Evolutionary conservation across 2,113 vertebrate species (phyloP).

Genomic region (Lethenteron reissneri): DNA sequence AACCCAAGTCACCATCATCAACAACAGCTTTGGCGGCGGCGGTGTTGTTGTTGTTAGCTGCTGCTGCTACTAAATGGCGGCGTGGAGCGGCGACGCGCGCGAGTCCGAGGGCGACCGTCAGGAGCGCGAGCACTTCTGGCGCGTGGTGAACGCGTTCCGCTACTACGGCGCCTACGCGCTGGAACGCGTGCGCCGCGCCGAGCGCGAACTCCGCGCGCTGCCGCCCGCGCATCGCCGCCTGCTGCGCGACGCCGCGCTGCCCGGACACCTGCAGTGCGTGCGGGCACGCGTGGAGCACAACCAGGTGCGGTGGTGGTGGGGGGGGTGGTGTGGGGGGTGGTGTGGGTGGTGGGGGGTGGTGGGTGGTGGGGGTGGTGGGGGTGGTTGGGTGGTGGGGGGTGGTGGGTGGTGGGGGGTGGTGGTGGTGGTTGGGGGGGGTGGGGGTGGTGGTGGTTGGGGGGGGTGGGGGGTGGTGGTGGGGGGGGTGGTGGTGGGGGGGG

Average conservation of each 20-base stretch:
- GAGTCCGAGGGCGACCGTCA: not conserved
- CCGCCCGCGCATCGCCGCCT: constrained; percentile 5
- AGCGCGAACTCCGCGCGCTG: not conserved
- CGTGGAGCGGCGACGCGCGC: not conserved
- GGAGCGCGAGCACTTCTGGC: not conserved
- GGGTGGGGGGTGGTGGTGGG: too few relatives aligned
- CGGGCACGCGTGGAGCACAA: not conserved
- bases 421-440: too few relatives aligned
- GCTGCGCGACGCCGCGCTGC: not conserved
- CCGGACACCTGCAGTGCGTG: not conserved
- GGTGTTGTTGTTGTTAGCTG: too few relatives aligned
- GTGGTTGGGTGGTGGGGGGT: too few relatives aligned
- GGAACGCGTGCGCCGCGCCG: not conserved
- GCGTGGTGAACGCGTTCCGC: not conserved
- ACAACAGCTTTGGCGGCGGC: too few relatives aligned
- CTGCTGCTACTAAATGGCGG: not conserved
- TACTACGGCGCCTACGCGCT: not conserved
- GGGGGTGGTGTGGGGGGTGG: too few relatives aligned
- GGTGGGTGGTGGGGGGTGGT: too few relatives aligned
- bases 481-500: too few relatives aligned
- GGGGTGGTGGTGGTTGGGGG: too few relatives aligned
- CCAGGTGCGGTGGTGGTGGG: not conserved
- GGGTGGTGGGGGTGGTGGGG: too few relatives aligned
- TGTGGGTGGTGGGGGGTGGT: too few relatives aligned
- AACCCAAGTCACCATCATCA: too few relatives aligned